These are phyloP conservation scores for Porites australiensis DNA, from an alignment of 64 coral and sea anemone species.

Conservation along the genomic window DNA sequence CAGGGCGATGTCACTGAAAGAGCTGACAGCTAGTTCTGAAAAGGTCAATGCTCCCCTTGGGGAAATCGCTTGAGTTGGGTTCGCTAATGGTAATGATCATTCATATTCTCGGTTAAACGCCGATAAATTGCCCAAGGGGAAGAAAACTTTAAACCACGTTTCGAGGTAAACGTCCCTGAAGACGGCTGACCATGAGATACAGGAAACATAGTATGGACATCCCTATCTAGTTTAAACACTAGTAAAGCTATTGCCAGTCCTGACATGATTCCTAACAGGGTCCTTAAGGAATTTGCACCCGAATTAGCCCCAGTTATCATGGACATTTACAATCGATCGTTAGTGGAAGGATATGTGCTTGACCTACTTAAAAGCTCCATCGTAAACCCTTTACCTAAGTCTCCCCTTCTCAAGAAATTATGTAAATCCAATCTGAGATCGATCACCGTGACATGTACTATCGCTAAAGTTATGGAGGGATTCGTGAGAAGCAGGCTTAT, in stretches of 20 bases:
- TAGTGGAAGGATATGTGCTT: constrained; percentile 3
- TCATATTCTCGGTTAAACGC: too few relatives aligned
- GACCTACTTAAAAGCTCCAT: not conserved
- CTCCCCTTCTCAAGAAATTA: not conserved
- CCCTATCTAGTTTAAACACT: not conserved
- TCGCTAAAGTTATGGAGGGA: constrained; percentile 14
- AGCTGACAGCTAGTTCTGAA: too few relatives aligned
- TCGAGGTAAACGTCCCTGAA: too few relatives aligned
- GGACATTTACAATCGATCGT: constrained; percentile 31
- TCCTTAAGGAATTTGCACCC: constrained; percentile 26
- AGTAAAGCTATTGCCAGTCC: constrained; percentile 13
- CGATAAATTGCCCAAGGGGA: too few relatives aligned
- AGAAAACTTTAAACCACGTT: too few relatives aligned
- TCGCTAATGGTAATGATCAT: too few relatives aligned
- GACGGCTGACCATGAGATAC: too few relatives aligned
- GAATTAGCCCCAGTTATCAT: constrained; percentile 28
- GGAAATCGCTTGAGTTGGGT: too few relatives aligned
- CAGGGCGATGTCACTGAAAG: too few relatives aligned
- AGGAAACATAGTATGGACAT: not conserved
- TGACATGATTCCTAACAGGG: constrained; percentile 31
- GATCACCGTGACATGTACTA: constrained; percentile 6
- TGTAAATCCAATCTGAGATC: not conserved
- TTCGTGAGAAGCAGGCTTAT: not conserved
- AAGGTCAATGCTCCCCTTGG: too few relatives aligned
- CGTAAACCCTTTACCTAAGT: constrained; percentile 12